Evolutionary conservation across 1,140 invertebrate species (phyloP).

Genomic region (Berghia stephanieae): DNA sequence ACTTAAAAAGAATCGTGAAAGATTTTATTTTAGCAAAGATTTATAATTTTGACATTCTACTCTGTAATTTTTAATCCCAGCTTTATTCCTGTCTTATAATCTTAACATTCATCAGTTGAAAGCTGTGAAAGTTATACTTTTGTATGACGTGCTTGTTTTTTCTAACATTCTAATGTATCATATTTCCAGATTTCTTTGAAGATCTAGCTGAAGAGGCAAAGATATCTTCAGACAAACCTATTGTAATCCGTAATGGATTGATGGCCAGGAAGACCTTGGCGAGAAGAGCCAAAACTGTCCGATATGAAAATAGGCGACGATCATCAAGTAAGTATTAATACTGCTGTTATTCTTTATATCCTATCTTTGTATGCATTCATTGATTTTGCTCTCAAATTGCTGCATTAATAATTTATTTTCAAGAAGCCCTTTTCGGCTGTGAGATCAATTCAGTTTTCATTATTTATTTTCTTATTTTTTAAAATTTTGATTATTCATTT

Average conservation of each 20-base stretch:
- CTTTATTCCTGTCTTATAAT: slow-evolving; percentile 2
- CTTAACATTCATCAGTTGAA: not conserved
- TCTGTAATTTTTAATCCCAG: not conserved
- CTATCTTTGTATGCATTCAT: too few relatives aligned
- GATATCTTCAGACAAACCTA: slow-evolving; percentile 63
- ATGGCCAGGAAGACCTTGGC: slow-evolving; percentile 63
- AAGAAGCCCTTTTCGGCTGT: too few relatives aligned
- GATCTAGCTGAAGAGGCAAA: slow-evolving; percentile 64
- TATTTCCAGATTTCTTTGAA: slow-evolving; percentile 65
- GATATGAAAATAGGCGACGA: slow-evolving; percentile 52
- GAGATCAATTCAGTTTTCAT: not conserved
- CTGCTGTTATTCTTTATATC: too few relatives aligned
- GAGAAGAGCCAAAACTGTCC: slow-evolving; percentile 58
- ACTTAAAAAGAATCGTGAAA: too few relatives aligned
- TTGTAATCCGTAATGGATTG: slow-evolving; percentile 66
- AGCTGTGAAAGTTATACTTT: not conserved
- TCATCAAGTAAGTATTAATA: slow-evolving; percentile 55
- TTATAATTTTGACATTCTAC: not conserved
- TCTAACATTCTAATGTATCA: not conserved
- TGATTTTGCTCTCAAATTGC: too few relatives aligned
- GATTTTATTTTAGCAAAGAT: not conserved
- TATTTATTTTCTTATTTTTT: not conserved
- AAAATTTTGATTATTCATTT: too few relatives aligned
- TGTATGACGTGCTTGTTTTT: not conserved
- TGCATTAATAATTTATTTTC: too few relatives aligned